A percentile compares a stretch with the other conserved stretches of the same genome.
phyloP scores from a whole-genome alignment of 2,113 vertebrate species.

The Corythornis cristatus region DNA sequence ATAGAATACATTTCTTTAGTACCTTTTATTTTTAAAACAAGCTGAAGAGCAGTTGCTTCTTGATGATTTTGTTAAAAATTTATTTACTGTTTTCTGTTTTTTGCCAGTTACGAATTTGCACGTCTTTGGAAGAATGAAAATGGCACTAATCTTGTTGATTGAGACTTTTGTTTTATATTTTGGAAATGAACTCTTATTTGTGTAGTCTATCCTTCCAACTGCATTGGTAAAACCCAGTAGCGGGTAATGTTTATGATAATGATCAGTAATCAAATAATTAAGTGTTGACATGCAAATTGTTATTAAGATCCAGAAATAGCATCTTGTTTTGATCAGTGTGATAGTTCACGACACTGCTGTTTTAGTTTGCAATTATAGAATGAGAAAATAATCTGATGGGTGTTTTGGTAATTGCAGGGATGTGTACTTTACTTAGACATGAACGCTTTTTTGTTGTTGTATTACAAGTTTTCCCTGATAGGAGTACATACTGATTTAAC shows the following conservation, averaged over 20 bases:
- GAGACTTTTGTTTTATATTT: not conserved
- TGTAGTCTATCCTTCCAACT: not conserved
- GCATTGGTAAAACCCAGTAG: not conserved
- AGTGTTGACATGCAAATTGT: constrained; percentile 16
- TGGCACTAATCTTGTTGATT: not conserved
- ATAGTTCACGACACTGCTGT: not conserved
- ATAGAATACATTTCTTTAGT: not conserved
- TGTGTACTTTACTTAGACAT: not conserved
- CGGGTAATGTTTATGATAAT: constrained; percentile 1
- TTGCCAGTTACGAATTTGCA: not conserved
- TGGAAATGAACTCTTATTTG: not conserved
- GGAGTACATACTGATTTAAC: not conserved
- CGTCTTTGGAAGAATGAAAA: not conserved
- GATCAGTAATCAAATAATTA: constrained; percentile 34
- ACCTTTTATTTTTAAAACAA: not conserved
- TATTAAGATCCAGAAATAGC: not conserved
- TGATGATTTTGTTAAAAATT: not conserved
- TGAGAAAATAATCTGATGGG: not conserved
- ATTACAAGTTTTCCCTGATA: not conserved
- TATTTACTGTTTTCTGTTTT: not conserved
- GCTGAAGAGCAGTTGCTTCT: not conserved
- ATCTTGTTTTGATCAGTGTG: not conserved
- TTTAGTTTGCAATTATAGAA: not conserved
- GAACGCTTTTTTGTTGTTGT: not conserved
- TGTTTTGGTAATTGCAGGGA: not conserved